Conservation (phyloP, 2,888 invertebrate species). For the Yponomeuta sedellus region DNA sequence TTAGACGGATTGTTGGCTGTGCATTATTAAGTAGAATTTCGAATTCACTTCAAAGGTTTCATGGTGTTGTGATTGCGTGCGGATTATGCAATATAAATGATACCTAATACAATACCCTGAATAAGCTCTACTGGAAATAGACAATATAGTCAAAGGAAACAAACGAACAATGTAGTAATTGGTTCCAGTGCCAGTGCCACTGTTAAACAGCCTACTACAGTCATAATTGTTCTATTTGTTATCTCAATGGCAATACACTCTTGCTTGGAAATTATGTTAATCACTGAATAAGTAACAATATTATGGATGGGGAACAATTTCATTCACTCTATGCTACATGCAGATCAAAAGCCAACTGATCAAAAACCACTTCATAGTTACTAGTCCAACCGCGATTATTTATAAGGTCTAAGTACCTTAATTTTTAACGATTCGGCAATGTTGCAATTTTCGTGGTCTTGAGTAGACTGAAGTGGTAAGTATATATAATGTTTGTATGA, state of each 20-base stretch:
- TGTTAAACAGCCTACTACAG: neutral
- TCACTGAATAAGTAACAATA: neutral
- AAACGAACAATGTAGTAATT: neutral
- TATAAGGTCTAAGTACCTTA: no score
- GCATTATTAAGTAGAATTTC: no score
- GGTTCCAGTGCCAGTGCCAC: neutral
- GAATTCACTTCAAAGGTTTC: no score
- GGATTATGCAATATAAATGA: neutral
- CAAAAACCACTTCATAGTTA: neutral
- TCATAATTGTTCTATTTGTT: neutral
- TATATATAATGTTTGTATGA: no score
- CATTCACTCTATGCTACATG: neutral
- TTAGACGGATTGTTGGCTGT: no score
- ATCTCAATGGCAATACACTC: neutral
- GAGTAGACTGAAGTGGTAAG: no score
- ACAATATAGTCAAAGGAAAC: neutral
- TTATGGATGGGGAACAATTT: neutral
- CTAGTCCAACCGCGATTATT: no score
- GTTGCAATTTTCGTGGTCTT: no score
- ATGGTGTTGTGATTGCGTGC: neutral
- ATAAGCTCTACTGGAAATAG: neutral
- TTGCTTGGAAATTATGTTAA: neutral
- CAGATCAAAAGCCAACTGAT: neutral
- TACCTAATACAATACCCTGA: neutral
- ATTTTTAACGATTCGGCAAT: no score